Conservation (phyloP, 2,113 vertebrate species). For the Gallinago jamesoni region DNA sequence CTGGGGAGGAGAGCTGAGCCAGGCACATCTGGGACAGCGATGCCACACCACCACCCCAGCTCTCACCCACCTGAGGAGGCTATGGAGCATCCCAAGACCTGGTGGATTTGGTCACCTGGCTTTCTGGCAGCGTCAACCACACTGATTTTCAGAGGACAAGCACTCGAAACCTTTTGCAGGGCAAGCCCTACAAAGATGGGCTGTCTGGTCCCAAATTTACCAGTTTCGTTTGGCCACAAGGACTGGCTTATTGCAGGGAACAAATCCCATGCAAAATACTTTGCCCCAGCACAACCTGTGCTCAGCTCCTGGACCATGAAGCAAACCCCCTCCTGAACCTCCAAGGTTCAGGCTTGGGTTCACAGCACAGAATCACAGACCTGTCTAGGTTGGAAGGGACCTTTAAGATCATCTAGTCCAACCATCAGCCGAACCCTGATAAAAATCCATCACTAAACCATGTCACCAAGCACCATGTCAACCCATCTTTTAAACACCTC, state of each 20-base stretch:
- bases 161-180: not conserved
- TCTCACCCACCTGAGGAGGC: rapidly evolving
- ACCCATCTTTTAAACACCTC: no score
- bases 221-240: not conserved
- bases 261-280: not conserved
- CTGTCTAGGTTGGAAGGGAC: no score
- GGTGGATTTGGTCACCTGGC: rapidly evolving
- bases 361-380: not conserved
- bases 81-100: rapidly evolving
- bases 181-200: not conserved
- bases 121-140: not conserved
- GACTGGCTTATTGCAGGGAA: not conserved
- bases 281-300: rapidly evolving
- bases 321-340: not conserved
- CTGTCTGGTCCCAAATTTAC: not conserved
- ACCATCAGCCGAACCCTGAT: no score
- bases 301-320: not conserved
- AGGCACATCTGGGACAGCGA: not conserved
- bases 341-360: not conserved
- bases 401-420: no score
- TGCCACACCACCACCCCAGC: not conserved
- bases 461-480: no score
- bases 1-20: rapidly evolving
- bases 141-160: not conserved
- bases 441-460: no score